phyloP scores from a whole-genome alignment of 2,113 vertebrate species.

The Hemibagrus wyckioides region DNA sequence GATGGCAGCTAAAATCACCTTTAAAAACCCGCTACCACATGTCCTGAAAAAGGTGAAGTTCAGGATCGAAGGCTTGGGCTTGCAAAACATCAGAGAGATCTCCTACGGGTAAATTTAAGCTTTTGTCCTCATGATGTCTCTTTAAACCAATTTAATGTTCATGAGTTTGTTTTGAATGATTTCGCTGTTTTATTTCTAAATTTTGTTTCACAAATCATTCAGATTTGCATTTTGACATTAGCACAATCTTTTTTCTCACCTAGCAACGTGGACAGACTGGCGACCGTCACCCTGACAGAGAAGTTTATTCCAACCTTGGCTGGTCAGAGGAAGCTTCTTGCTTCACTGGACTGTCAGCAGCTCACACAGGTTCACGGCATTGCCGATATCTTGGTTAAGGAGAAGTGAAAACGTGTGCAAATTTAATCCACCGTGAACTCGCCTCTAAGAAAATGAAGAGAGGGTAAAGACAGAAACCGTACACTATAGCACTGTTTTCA shows the following conservation, averaged over 20 bases:
- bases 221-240: not conserved
- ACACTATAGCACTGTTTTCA: not conserved
- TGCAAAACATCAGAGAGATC: slow-evolving; percentile 72
- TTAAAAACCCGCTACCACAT: slow-evolving; percentile 80
- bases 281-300: slow-evolving; percentile 74
- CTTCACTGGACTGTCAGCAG: slow-evolving; percentile 80
- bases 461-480: not conserved
- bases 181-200: not conserved
- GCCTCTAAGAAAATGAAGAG: not conserved
- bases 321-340: slow-evolving; percentile 80
- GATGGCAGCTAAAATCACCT: slow-evolving; percentile 77
- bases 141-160: not conserved
- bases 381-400: slow-evolving; percentile 69
- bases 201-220: not conserved
- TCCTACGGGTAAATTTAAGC: slow-evolving; percentile 75
- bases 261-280: slow-evolving; percentile 78
- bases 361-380: slow-evolving; percentile 85
- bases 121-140: not conserved
- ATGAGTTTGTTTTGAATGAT: not conserved
- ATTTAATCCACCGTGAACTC: not conserved
- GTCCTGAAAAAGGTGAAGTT: slow-evolving; percentile 76
- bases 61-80: slow-evolving; percentile 82
- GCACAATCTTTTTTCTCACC: slow-evolving; percentile 39
- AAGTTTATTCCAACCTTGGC: slow-evolving; percentile 74
- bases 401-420: slow-evolving; percentile 23